Evolutionary conservation across 2,797 vertebrate genomes (phyloP).

Genomic region (Characodon lateralis): DNA sequence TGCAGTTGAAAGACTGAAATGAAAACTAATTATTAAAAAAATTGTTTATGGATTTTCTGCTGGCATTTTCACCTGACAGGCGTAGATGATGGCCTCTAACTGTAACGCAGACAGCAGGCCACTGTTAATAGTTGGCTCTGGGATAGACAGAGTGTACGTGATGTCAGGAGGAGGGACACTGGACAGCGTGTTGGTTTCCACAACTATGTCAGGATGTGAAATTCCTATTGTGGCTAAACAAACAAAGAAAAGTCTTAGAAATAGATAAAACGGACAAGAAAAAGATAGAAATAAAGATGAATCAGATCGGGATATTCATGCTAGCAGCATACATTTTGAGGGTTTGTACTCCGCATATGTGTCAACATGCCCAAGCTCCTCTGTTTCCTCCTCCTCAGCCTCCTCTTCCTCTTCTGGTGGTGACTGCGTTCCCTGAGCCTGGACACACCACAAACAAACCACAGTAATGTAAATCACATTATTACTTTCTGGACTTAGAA

Average conservation of each 20-base stretch:
- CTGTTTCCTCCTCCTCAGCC: slow-evolving; percentile 91
- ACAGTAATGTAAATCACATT: slow-evolving; percentile 7
- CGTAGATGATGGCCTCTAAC: slow-evolving; percentile 95
- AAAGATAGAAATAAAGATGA: background rate
- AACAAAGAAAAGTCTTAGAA: slow-evolving; percentile 2
- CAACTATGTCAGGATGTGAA: slow-evolving; percentile 95
- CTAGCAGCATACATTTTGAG: slow-evolving; percentile 88
- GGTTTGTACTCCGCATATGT: slow-evolving; percentile 96
- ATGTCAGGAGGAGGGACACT: slow-evolving; percentile 96
- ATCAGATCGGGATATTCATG: slow-evolving; percentile 19
- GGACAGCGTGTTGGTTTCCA: slow-evolving; percentile 97
- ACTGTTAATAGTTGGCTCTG: slow-evolving; percentile 72
- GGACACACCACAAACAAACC: slow-evolving; percentile 32
- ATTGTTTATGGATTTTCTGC: background rate
- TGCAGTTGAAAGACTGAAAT: background rate
- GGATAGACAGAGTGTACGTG: slow-evolving; percentile 89
- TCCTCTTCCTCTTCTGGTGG: slow-evolving; percentile 90
- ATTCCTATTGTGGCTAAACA: slow-evolving; percentile 91
- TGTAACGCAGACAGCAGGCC: slow-evolving; percentile 94
- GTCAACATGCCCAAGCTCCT: slow-evolving; percentile 93
- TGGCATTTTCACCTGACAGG: slow-evolving; percentile 88
- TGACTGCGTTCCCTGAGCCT: slow-evolving; percentile 68
- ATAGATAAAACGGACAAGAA: background rate
- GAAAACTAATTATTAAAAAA: background rate
- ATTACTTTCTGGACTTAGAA: background rate